A percentile compares a stretch with the other conserved stretches of the same genome.
phyloP scores from a whole-genome alignment of 2,797 vertebrate species.

The Cuculus canorus region DNA sequence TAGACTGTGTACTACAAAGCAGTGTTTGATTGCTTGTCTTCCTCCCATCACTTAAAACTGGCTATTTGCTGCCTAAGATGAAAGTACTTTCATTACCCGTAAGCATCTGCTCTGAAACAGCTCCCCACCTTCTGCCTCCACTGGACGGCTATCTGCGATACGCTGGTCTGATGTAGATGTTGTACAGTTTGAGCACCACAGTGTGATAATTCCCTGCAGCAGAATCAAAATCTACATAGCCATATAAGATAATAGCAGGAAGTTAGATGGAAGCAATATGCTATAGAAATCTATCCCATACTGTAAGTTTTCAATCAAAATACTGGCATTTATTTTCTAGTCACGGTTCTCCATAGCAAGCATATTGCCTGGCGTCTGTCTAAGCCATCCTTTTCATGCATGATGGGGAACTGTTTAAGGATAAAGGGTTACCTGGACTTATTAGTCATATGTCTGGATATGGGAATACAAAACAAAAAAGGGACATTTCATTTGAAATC shows the following conservation, averaged over 20 bases:
- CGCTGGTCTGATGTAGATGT: background rate
- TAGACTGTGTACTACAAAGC: background rate
- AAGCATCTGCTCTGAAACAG: background rate
- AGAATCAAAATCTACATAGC: background rate
- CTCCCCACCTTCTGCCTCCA: background rate
- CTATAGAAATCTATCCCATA: background rate
- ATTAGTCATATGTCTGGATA: background rate
- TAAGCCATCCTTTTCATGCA: background rate
- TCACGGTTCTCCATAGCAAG: background rate
- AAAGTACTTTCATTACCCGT: background rate
- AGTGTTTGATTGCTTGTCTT: background rate
- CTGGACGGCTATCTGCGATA: background rate
- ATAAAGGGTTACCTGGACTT: background rate
- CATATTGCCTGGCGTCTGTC: background rate
- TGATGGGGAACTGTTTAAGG: background rate
- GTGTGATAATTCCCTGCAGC: background rate
- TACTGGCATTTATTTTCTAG: background rate
- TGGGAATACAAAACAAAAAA: background rate
- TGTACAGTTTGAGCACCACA: background rate
- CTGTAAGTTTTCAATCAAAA: background rate
- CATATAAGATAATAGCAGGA: background rate
- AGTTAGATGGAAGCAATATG: background rate
- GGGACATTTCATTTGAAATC: background rate
- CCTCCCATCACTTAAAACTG: background rate
- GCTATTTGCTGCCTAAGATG: background rate